Evolutionary conservation across 2,113 vertebrate genomes (phyloP), one percentile per base, ranked within the genome.

Genomic region (Ptyas mucosa): DNA sequence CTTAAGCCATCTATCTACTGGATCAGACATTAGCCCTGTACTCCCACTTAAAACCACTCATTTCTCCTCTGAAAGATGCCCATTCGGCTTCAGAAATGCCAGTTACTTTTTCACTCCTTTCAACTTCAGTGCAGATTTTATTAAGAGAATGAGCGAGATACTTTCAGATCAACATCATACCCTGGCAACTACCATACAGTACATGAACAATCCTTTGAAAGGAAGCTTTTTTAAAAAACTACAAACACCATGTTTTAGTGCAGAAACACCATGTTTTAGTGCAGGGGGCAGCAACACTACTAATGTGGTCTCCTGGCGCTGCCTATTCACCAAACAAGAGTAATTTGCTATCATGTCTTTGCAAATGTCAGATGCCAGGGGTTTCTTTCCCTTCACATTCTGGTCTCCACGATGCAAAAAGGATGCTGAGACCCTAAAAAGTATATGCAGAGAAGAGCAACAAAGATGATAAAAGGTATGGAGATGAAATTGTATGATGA

Each of bases 341-440:
- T 91, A 91, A 95, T 93, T 97, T 90, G 93, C 92, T 95, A 94
- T 95, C 90, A 86, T 51, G 94, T 88, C 93, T 91, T 93, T 90
- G 94, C 93, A 96, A 94, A 96, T 93, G 94, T 95, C 96, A 95
- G 91, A 94, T n/a, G 58, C 94, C 95, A 96, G 93, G 54, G 11
- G 14, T 53, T 14, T 24, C 24, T 94, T 90, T 96, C 3, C 52
- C 52, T 14, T 26, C 58, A 26, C 1, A 3, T 61, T 26, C 24
- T 26, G 58, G 58, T 61, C 23, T 10, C 24, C 9, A 26, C 24
- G 1, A 61, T 29, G 58, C 58, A 61, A 61, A 61, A 61, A 26
- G 58, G 24, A 26, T 61, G 58, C 58, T 61, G 58, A 61, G 58
- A 11, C 58, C 24, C 23, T 26, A 61, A 24, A 26, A 61, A 26